phyloP scores from a whole-genome alignment of 2,113 vertebrate species.

The Macquaria australasica region DNA sequence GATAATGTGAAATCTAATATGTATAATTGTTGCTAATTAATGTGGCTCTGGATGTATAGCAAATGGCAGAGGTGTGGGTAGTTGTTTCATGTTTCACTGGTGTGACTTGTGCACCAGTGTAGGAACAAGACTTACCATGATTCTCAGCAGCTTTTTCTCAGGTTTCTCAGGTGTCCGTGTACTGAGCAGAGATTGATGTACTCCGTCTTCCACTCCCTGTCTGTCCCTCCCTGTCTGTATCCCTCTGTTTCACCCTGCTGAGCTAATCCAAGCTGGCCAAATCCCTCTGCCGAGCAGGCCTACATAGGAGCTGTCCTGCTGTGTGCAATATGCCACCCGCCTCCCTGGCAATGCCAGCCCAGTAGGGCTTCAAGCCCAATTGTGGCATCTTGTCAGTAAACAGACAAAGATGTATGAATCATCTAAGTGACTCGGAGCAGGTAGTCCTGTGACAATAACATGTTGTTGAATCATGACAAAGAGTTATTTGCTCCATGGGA shows the following conservation, averaged over 20 bases:
- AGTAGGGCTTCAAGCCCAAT: constrained; percentile 52
- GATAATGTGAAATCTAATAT: constrained; percentile 14
- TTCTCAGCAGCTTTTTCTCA: constrained; percentile 48
- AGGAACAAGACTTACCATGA: constrained; percentile 17
- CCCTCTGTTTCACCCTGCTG: constrained; percentile 65
- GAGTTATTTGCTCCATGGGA: constrained; percentile 59
- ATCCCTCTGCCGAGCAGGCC: constrained; percentile 66
- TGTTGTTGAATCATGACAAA: constrained; percentile 60
- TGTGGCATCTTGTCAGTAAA: constrained; percentile 67
- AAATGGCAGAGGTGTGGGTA: neutral
- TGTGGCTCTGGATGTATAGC: neutral
- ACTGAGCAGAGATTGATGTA: constrained; percentile 58
- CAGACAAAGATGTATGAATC: constrained; percentile 78
- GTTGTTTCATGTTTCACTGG: constrained; percentile 17
- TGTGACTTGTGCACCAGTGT: constrained; percentile 18
- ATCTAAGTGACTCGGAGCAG: constrained; percentile 65
- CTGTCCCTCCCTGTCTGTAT: constrained; percentile 33
- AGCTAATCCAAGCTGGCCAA: constrained; percentile 77
- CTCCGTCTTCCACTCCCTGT: constrained; percentile 48
- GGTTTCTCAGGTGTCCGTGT: constrained; percentile 53
- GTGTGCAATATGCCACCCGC: constrained; percentile 83
- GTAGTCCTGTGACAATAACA: constrained; percentile 62
- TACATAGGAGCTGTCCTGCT: constrained; percentile 73
- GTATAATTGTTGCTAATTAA: constrained; percentile 18
- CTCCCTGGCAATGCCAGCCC: constrained; percentile 65